Conservation (phyloP, 2,797 vertebrate species). For the Eremophila alpestris region DNA sequence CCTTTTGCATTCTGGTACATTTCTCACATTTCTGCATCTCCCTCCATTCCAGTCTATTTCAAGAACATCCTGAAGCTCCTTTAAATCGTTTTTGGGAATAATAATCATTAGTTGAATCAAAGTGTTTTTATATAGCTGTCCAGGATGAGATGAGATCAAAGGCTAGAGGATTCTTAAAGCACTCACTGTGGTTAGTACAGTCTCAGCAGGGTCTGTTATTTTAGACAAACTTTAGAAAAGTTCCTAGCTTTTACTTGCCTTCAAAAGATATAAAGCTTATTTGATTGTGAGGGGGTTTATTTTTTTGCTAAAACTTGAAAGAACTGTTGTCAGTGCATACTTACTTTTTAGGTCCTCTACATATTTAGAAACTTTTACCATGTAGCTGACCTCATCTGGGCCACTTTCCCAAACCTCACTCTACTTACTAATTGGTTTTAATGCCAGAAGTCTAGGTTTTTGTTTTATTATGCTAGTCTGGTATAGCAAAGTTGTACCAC, state of each 20-base stretch:
- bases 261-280: not conserved
- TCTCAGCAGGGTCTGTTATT: not conserved
- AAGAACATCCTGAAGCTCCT: not conserved
- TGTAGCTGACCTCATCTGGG: not conserved
- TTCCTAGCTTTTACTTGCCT: not conserved
- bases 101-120: not conserved
- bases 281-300: not conserved
- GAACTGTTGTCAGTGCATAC: not conserved
- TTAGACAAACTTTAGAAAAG: not conserved
- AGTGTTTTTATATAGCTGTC: not conserved
- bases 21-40: not conserved
- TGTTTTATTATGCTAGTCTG: constrained; percentile 2
- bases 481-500: not conserved
- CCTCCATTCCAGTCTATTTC: not conserved
- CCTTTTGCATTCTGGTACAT: not conserved
- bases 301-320: not conserved
- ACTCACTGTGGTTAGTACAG: not conserved
- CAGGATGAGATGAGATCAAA: not conserved
- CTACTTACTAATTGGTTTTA: constrained; percentile 7
- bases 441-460: not conserved
- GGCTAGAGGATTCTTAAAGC: not conserved
- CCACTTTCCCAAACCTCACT: not conserved
- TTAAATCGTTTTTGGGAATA: not conserved
- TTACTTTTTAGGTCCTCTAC: not conserved
- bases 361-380: not conserved